These are phyloP conservation scores for Isoperla grammatica DNA, from an alignment of 2,888 invertebrate species.

Conservation along the genomic window DNA sequence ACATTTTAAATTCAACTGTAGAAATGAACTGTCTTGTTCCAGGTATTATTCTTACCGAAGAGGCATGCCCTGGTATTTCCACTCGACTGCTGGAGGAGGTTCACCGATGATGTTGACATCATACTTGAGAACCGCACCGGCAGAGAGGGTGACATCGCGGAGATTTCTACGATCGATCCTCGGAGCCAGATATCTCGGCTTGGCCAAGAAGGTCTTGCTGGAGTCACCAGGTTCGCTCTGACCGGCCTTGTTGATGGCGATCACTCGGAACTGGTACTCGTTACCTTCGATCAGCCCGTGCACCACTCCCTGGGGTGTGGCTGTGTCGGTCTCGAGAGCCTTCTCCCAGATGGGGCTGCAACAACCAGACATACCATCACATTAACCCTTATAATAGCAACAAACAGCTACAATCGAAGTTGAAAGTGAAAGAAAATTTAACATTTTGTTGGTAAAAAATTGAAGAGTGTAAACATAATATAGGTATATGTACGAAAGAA, in stretches of 20 bases:
- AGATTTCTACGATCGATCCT: conserved; percentile 92
- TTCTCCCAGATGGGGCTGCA: conserved; percentile 85
- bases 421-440: too few species aligned
- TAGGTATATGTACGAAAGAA: too few species aligned
- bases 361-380: background rate
- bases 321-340: conserved; percentile 74
- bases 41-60: conserved; percentile 56
- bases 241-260: conserved; percentile 94
- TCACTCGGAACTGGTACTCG: conserved; percentile 94
- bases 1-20: too few species aligned
- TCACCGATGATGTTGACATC: conserved; percentile 93
- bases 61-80: conserved; percentile 82
- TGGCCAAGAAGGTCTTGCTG: conserved; percentile 78
- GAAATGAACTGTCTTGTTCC: too few species aligned
- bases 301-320: conserved; percentile 71
- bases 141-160: conserved; percentile 83
- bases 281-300: conserved; percentile 90
- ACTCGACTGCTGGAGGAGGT: conserved; percentile 89
- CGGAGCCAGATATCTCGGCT: conserved; percentile 86
- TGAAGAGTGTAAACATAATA: too few species aligned
- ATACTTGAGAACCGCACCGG: conserved; percentile 88
- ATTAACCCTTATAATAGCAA: too few species aligned
- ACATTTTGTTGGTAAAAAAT: too few species aligned
- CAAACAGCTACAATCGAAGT: too few species aligned
- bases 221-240: conserved; percentile 86